These are phyloP conservation scores for Rhinopomastus cyanomelas DNA, from an alignment of 2,113 vertebrate species.

Conservation along the genomic window DNA sequence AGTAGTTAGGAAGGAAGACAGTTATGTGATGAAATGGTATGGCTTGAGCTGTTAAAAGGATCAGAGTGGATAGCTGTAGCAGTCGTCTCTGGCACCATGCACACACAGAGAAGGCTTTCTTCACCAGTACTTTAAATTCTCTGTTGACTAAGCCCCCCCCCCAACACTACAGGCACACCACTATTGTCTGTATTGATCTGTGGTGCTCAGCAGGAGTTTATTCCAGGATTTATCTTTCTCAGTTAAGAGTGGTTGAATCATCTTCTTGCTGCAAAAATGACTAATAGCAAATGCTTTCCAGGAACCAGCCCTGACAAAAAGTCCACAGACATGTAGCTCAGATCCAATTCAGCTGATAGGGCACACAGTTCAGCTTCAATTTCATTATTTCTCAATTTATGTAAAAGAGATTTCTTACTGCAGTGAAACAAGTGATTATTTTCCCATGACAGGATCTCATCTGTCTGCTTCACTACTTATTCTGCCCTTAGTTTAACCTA, in stretches of 20 bases:
- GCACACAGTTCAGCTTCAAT: constrained; percentile 39
- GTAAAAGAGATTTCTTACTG: constrained; percentile 42
- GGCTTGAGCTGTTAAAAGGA: not conserved
- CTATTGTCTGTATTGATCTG: not conserved
- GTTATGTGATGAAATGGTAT: not conserved
- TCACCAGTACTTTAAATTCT: not conserved
- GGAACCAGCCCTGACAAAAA: constrained; percentile 20
- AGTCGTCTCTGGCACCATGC: not conserved
- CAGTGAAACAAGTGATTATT: constrained; percentile 25
- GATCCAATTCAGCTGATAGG: constrained; percentile 53
- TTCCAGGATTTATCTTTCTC: not conserved
- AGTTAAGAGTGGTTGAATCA: not conserved
- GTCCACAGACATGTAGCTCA: not conserved
- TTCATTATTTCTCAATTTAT: constrained; percentile 60
- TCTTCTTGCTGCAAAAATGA: constrained; percentile 14
- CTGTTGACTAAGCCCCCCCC: not conserved
- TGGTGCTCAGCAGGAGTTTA: not conserved
- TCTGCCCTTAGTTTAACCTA: constrained; percentile 10
- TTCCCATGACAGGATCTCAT: constrained; percentile 25
- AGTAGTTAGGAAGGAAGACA: not conserved
- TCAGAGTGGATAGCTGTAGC: not conserved
- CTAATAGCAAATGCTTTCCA: constrained; percentile 44
- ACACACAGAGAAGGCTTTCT: not conserved
- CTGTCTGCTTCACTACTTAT: not conserved
- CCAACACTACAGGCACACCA: not conserved